Conservation (phyloP, 2,888 invertebrate species). For the Aproaerema taeniolella region DNA sequence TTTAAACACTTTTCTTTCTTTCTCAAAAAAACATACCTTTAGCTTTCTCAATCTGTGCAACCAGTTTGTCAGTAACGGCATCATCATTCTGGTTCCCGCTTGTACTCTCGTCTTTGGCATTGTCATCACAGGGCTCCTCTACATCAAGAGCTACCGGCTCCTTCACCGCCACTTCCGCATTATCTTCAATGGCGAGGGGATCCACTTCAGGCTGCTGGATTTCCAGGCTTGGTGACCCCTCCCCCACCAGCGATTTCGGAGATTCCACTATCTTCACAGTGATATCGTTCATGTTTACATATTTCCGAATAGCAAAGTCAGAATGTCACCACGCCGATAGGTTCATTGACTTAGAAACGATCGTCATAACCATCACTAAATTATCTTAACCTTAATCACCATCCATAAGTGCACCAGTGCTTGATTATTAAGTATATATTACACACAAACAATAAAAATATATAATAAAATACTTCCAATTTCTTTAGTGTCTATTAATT, state of each 20-base stretch:
- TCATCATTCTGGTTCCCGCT: conserved; percentile 39
- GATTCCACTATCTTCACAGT: conserved; percentile 67
- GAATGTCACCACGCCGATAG: conserved; percentile 59
- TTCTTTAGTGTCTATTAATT: conserved; percentile 45
- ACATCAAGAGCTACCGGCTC: conserved; percentile 27
- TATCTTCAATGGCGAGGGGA: conserved; percentile 51
- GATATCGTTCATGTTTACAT: conserved; percentile 77
- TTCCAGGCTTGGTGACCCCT: conserved; percentile 41
- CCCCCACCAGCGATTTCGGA: conserved; percentile 50
- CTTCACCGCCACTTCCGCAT: conserved; percentile 31
- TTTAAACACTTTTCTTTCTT: too few species aligned
- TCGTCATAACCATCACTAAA: conserved; percentile 42
- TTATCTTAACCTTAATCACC: too few species aligned
- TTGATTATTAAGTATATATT: too few species aligned
- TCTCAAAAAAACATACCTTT: too few species aligned
- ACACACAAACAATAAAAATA: too few species aligned
- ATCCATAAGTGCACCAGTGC: too few species aligned
- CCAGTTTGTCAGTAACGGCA: conserved; percentile 21
- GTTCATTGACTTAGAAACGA: conserved; percentile 60
- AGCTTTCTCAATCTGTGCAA: conserved; percentile 19
- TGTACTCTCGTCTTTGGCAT: conserved; percentile 67
- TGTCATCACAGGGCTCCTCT: conserved; percentile 59
- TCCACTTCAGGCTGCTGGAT: conserved; percentile 63
- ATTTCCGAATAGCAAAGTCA: conserved; percentile 63
- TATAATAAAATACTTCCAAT: conserved; percentile 33